A percentile compares a stretch with the other conserved stretches of the same genome.
These are phyloP conservation scores for Trypoxylus dichotomus DNA, from an alignment of 1,140 invertebrate genomes.

Conservation along the genomic window DNA sequence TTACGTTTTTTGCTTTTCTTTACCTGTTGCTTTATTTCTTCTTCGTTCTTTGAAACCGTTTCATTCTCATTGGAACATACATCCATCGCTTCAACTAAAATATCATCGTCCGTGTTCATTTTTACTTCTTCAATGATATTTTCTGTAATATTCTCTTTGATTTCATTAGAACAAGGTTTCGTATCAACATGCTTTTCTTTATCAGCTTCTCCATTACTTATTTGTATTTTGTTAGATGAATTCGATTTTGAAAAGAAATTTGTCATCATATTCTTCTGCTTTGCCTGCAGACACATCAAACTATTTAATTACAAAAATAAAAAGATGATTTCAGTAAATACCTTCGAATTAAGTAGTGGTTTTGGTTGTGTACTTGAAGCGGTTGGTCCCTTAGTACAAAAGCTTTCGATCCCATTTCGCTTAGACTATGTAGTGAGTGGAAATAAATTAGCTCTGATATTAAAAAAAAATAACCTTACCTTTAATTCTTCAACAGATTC, in stretches of 20 bases:
- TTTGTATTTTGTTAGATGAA: not conserved
- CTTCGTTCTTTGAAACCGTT: not conserved
- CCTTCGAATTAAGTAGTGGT: not conserved
- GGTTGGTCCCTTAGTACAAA: not conserved
- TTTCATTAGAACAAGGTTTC: not conserved
- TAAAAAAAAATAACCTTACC: not conserved
- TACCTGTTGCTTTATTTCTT: not conserved
- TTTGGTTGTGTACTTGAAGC: not conserved
- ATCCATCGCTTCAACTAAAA: not conserved
- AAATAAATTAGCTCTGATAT: not conserved
- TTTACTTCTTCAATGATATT: not conserved
- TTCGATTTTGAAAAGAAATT: constrained; percentile 15
- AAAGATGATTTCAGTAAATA: not conserved
- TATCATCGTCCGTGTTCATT: not conserved
- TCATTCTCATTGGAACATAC: not conserved
- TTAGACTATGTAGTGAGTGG: not conserved
- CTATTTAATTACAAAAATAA: not conserved
- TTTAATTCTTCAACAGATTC: not conserved
- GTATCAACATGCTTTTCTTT: not conserved
- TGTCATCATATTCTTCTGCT: constrained; percentile 23
- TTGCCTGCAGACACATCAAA: not conserved
- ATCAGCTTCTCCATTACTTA: not conserved
- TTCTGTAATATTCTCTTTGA: not conserved
- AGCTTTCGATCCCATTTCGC: not conserved
- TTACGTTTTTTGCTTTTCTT: constrained; percentile 23